Conservation (phyloP, 2,797 vertebrate genomes). For the Sebastolobus alascanus region DNA sequence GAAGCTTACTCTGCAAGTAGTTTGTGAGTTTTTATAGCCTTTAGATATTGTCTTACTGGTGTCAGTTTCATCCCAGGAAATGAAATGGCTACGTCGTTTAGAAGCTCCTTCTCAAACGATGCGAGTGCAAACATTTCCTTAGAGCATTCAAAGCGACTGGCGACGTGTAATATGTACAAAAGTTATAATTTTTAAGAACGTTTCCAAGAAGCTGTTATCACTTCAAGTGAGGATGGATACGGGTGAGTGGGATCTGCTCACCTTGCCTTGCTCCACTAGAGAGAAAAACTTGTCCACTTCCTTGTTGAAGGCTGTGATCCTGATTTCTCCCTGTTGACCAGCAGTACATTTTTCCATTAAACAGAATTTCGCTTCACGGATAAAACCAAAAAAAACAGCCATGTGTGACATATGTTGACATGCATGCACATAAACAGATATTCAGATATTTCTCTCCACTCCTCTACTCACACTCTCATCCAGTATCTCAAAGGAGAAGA, state of each 20-base stretch:
- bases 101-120: background rate
- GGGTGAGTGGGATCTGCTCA: slow-evolving; percentile 74
- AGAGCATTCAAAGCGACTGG: background rate
- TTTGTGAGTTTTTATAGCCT: slow-evolving; percentile 7
- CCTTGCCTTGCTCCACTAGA: slow-evolving; percentile 96
- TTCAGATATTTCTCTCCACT: slow-evolving; percentile 5
- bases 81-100: background rate
- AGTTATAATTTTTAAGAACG: background rate
- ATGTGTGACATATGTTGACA: slow-evolving; percentile 35
- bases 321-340: slow-evolving; percentile 93
- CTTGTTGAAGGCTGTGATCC: slow-evolving; percentile 95
- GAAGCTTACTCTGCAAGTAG: slow-evolving; percentile 5
- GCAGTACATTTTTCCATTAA: slow-evolving; percentile 46
- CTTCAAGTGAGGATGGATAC: slow-evolving; percentile 21
- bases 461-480: slow-evolving; percentile 93
- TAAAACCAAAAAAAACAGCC: slow-evolving; percentile 12
- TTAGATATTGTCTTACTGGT: slow-evolving; percentile 12
- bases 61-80: background rate
- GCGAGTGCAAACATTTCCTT: background rate
- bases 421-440: slow-evolving; percentile 23
- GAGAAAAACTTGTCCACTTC: slow-evolving; percentile 96
- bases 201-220: slow-evolving; percentile 45
- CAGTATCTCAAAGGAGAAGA: slow-evolving; percentile 94
- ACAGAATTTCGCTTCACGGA: slow-evolving; percentile 11
- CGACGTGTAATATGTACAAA: slow-evolving; percentile 1